Evolutionary conservation across 2,797 vertebrate species (phyloP), one percentile per base, ranked within the genome.

Genomic region (Emys orbicularis): DNA sequence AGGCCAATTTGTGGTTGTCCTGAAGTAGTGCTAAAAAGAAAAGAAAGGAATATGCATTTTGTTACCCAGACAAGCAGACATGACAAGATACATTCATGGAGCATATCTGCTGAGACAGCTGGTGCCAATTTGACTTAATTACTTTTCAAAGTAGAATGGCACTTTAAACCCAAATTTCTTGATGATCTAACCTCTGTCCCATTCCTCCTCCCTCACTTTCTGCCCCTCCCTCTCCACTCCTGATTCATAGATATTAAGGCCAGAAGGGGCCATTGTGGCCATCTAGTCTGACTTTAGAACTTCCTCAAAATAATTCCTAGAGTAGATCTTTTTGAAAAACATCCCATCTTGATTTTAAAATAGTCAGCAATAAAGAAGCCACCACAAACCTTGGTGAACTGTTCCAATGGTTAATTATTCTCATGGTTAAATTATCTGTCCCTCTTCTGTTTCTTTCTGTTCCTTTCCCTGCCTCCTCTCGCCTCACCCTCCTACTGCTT

Each of bases 361-460:
- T 41, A 41, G 68, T 72, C 19, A 72, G 12, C 13, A 61, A 61
- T 18, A 72, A 5, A 23, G 37, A 68, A 41, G 41, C n/a, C 21
- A 41, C 10, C n/a, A 21, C 8, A 68, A 37, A 37, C 65, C 18
- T 68, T 11, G 10, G 19, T 12, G 5, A 72, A 72, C 19, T 37
- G 68, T 72, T 76, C 15, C 44, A 65, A 19, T 81, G n/a, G 12
- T 34, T 83, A 50, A 53, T 11, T 54, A 44, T 8, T 72, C 19
- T 72, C 37, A 12, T 23, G 68, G n/a, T 41, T 52, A 9, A 37
- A 37, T 52, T n/a, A 68, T 94, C 90, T 50, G 81, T 27, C 65
- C 80, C 8, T 81, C 53, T 76, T 27, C 87, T 12, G 3, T 94
- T 96, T 96, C 83, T 91, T 89, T 29, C 44, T 44, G 44, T 44